These are phyloP conservation scores for Hedya salicella DNA, from an alignment of 2,888 invertebrate species.

Conservation along the genomic window DNA sequence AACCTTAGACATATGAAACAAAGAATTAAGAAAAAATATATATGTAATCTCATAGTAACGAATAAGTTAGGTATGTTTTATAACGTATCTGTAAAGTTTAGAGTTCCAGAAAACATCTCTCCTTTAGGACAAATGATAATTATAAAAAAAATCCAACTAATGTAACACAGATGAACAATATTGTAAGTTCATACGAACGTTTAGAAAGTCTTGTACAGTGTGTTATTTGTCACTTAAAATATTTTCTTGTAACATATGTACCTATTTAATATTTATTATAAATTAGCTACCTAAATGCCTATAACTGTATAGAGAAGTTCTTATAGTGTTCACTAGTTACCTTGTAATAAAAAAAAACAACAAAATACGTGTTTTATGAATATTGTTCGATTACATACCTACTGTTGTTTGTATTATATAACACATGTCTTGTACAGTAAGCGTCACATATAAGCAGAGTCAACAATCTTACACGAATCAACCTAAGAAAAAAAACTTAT, in stretches of 20 bases:
- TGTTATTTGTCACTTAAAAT: neutral
- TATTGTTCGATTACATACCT: conserved; percentile 33
- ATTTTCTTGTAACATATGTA: conserved; percentile 38
- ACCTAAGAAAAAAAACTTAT: too few relatives aligned
- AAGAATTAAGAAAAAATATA: too few relatives aligned
- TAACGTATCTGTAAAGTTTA: too few relatives aligned
- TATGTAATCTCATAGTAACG: too few relatives aligned
- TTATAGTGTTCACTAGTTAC: conserved; percentile 39
- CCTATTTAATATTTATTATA: conserved; percentile 17
- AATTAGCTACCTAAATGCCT: conserved; percentile 29
- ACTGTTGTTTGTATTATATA: conserved; percentile 33
- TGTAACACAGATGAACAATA: too few relatives aligned
- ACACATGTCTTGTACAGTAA: conserved; percentile 12
- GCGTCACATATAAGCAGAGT: neutral
- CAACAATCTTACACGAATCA: too few relatives aligned
- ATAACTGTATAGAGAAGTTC: conserved; percentile 38
- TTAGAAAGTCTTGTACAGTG: neutral
- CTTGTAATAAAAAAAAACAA: conserved; percentile 25
- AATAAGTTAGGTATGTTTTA: too few relatives aligned
- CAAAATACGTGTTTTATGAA: conserved; percentile 22
- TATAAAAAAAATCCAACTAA: too few relatives aligned
- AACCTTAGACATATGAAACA: too few relatives aligned
- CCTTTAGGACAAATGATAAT: too few relatives aligned
- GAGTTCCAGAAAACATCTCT: too few relatives aligned
- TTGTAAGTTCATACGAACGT: neutral